Evolutionary conservation across 2,888 invertebrate genomes (phyloP), one percentile per base, ranked within the genome.

Genomic region (Euzetes globulus): DNA sequence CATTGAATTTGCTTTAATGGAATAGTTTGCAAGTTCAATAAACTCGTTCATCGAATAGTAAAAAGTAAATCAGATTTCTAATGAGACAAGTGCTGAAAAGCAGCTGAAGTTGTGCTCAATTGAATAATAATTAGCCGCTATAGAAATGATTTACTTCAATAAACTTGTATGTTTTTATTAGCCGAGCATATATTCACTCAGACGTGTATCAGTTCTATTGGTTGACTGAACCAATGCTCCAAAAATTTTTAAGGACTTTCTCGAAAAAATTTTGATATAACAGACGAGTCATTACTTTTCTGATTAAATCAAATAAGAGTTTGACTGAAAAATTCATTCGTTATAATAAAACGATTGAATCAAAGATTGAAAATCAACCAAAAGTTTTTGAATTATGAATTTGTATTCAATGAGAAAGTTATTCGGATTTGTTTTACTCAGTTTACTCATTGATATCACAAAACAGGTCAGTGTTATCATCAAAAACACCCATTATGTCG

Each of bases 381-480:
- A 9, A 41, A 41, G 13, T 41, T 1, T 7, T 33, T 11, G n/a
- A 13, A 65, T 37, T 19, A 17, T 6, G 17, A 37, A 37, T 17
- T 33, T 65, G 37, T 11, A 19, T 37, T 65, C 63, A 65, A 37
- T 65, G 15, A 6, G n/a, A 65, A 65, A 65, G 17, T 9, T 65
- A 19, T 65, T 65, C 33, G 37, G 19, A 13, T 65, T 65, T 37
- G 9, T 65, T 65, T 65, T 65, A 37, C 33, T 65, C n/a, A 29
- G 63, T 37, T 25, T 58, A 15, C 15, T 37, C 33, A 65, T 19
- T 11, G 19, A 37, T n/a, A 7, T 27, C 37, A n/a, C 63, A 29
- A 65, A 70, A 37, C 70, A 70, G 70, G 47, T 70, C 41, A 70
- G 25, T 45, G 70, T 70, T 27, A 47, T 47, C 22, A n/a, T 70